These are phyloP conservation scores for Cantharis lateralis DNA, from an alignment of 2,888 invertebrate genomes.

Conservation along the genomic window DNA sequence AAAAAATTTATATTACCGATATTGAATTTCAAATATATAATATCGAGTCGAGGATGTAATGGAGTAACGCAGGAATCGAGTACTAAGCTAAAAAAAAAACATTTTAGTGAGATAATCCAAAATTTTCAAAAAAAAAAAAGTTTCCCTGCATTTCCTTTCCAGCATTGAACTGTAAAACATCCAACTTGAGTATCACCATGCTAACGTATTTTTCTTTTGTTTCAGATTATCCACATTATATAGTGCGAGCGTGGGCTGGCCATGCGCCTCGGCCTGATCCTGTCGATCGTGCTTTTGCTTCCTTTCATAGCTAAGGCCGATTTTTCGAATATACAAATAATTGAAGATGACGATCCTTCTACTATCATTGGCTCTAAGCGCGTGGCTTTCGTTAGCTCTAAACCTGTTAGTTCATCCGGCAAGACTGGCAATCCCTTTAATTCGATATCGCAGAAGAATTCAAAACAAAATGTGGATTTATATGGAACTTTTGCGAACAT, in stretches of 20 bases:
- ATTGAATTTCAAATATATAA: too few relatives aligned
- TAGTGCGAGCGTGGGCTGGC: constrained; percentile 61
- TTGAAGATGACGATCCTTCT: constrained; percentile 20
- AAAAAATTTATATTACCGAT: too few relatives aligned
- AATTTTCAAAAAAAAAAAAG: too few relatives aligned
- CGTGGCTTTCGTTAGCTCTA: constrained; percentile 19
- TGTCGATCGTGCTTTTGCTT: constrained; percentile 59
- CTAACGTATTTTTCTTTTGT: constrained; percentile 9
- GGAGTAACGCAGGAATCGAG: too few relatives aligned
- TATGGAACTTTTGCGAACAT: constrained; percentile 21
- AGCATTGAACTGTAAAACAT: too few relatives aligned
- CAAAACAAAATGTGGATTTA: constrained; percentile 31
- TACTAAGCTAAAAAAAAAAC: too few relatives aligned
- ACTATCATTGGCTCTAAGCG: constrained; percentile 29
- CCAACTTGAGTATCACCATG: too few relatives aligned
- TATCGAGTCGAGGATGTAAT: too few relatives aligned
- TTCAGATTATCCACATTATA: constrained; percentile 46
- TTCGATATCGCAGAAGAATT: constrained; percentile 32
- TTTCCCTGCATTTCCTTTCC: too few relatives aligned
- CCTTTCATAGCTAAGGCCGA: constrained; percentile 40
- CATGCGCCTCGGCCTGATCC: constrained; percentile 65
- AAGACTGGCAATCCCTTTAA: constrained; percentile 21
- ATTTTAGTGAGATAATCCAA: too few relatives aligned
- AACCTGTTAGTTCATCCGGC: constrained; percentile 29
- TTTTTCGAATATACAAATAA: constrained; percentile 18